Conservation (phyloP, 2,113 vertebrate species). For the Aleadryas rufinucha region DNA sequence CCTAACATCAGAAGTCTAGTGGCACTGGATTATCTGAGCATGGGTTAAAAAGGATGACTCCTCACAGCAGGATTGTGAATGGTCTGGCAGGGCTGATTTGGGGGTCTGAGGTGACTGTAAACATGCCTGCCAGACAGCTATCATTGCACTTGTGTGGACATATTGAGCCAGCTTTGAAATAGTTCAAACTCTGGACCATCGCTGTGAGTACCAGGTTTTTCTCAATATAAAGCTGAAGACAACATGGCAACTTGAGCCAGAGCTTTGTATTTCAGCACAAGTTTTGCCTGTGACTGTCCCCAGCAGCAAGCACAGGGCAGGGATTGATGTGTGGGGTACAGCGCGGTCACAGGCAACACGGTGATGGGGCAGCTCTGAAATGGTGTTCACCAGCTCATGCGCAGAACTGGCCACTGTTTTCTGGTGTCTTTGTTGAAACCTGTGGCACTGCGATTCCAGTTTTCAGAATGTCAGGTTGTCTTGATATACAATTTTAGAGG, state of each 20-base stretch:
- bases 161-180: neutral
- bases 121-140: neutral
- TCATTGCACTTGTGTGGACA: fast-evolving
- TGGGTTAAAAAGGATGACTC: neutral
- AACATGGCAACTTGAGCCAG: neutral
- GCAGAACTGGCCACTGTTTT: neutral
- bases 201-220: neutral
- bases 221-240: neutral
- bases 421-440: neutral
- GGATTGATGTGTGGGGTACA: neutral
- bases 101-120: neutral
- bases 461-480: neutral
- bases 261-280: neutral
- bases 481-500: neutral
- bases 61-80: neutral
- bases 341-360: fast-evolving
- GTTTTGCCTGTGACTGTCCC: neutral
- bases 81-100: neutral
- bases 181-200: neutral
- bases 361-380: neutral
- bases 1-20: neutral
- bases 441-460: neutral
- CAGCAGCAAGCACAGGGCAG: neutral
- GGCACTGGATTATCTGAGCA: neutral
- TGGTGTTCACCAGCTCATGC: neutral